phyloP scores from a whole-genome alignment of 2,888 invertebrate species.

The Eurois occulta region DNA sequence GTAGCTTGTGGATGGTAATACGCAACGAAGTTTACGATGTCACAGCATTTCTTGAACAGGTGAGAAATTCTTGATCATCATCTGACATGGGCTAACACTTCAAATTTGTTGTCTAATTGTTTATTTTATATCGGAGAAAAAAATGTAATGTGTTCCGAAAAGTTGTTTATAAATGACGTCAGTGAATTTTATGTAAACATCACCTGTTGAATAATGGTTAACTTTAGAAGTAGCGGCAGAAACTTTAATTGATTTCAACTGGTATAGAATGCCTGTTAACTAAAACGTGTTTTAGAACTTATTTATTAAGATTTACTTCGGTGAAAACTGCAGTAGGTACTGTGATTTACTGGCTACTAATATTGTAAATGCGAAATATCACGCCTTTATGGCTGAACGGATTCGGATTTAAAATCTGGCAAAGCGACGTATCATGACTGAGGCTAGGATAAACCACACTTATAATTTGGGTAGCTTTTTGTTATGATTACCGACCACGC shows the following conservation, averaged over 20 bases:
- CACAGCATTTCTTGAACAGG: slow-evolving; percentile 94
- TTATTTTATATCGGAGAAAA: background rate
- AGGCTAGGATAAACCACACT: background rate
- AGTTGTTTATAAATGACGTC: background rate
- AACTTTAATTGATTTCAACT: background rate
- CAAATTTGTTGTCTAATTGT: background rate
- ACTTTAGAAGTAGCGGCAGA: background rate
- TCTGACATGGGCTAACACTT: background rate
- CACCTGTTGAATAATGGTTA: slow-evolving; percentile 40
- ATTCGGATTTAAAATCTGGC: background rate
- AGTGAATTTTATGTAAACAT: slow-evolving; percentile 27
- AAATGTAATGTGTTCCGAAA: background rate
- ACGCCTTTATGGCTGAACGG: background rate
- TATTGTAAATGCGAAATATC: background rate
- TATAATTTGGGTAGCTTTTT: background rate
- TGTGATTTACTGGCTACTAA: background rate
- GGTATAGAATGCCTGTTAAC: background rate
- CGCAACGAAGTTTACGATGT: slow-evolving; percentile 95
- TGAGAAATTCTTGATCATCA: slow-evolving; percentile 77
- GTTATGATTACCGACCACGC: background rate
- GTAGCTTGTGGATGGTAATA: slow-evolving; percentile 93
- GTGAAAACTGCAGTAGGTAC: background rate
- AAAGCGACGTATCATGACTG: background rate
- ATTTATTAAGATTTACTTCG: too few species aligned
- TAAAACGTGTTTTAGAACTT: background rate